These are phyloP conservation scores for Pseudolaguvia tuberculata DNA, from an alignment of 2,113 vertebrate genomes.

Conservation along the genomic window DNA sequence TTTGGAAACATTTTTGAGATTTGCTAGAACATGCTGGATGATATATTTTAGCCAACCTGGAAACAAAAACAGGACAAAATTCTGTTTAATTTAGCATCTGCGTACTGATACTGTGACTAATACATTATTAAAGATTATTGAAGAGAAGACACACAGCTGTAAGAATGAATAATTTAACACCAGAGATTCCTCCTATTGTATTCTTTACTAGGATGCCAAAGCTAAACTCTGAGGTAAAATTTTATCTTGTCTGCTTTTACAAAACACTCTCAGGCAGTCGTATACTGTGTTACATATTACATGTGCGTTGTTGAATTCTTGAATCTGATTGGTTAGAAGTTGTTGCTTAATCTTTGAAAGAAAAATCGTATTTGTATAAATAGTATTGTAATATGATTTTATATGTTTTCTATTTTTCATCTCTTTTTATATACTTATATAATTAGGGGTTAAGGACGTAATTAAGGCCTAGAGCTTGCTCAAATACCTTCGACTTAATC, in stretches of 20 bases:
- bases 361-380: background rate
- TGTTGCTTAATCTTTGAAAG: background rate
- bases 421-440: no score
- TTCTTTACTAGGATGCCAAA: background rate
- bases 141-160: no score
- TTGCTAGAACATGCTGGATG: background rate
- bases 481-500: no score
- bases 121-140: background rate
- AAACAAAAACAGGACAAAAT: background rate
- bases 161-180: background rate
- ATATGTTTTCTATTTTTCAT: no score
- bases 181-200: background rate
- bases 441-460: no score
- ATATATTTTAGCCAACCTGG: background rate
- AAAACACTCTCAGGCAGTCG: background rate
- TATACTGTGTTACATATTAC: background rate
- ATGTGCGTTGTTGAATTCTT: background rate
- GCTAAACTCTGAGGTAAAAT: background rate
- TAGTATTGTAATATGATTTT: background rate
- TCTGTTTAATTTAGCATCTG: background rate
- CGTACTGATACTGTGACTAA: no score
- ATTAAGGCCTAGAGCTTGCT: no score
- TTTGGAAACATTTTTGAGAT: background rate
- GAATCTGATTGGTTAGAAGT: background rate
- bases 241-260: background rate